A percentile compares a stretch with the other conserved stretches of the same genome.
These are phyloP conservation scores for Galaxias olidus DNA, from an alignment of 2,797 vertebrate genomes.

Conservation along the genomic window DNA sequence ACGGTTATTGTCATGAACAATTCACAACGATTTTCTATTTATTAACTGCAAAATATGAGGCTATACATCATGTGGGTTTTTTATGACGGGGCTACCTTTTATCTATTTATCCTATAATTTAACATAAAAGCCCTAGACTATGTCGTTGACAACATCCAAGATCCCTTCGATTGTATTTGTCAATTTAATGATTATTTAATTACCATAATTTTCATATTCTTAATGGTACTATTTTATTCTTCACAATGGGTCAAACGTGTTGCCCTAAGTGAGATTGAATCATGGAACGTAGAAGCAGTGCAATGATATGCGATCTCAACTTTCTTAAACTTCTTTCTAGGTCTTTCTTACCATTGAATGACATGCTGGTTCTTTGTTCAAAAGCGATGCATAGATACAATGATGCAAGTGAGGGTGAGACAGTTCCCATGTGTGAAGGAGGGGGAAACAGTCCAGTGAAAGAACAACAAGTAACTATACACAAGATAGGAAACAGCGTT, in stretches of 20 bases:
- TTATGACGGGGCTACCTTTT: too few species aligned
- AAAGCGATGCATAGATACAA: conserved; percentile 55
- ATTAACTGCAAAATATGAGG: too few species aligned
- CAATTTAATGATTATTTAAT: too few species aligned
- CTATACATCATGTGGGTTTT: too few species aligned
- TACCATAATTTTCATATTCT: too few species aligned
- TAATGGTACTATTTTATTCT: too few species aligned
- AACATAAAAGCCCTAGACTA: too few species aligned
- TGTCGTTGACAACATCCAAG: too few species aligned
- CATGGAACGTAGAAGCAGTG: conserved; percentile 44
- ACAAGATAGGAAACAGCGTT: conserved; percentile 42
- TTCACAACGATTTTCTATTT: too few species aligned
- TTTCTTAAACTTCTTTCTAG: conserved; percentile 57
- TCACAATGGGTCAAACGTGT: conserved; percentile 16
- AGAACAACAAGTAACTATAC: conserved; percentile 46
- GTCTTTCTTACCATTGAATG: conserved; percentile 65
- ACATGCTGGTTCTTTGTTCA: conserved; percentile 71
- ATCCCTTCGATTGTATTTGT: too few species aligned
- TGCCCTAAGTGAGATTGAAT: conserved; percentile 20
- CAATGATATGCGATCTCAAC: conserved; percentile 58
- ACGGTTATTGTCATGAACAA: too few species aligned
- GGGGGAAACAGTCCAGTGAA: conserved; percentile 58
- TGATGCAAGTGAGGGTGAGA: conserved; percentile 64
- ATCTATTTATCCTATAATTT: too few species aligned
- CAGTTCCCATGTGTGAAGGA: conserved; percentile 73